These are phyloP conservation scores for Slavum lentiscoides DNA, from an alignment of 2,888 invertebrate species.

Conservation along the genomic window DNA sequence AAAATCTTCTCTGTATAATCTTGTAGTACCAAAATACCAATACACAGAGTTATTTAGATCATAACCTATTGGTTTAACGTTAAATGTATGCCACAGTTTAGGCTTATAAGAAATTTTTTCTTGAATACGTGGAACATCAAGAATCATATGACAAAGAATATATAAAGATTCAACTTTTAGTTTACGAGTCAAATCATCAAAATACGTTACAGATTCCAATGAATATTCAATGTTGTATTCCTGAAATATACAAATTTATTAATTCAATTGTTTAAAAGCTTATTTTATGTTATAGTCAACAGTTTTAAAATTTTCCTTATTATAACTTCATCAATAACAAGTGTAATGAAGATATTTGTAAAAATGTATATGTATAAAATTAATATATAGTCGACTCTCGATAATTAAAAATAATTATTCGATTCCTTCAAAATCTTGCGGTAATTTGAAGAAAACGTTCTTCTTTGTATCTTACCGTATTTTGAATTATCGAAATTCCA, in stretches of 20 bases:
- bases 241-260: slow-evolving; percentile 26
- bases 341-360: too few species aligned
- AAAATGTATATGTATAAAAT: too few species aligned
- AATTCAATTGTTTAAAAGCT: not conserved
- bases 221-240: slow-evolving; percentile 21
- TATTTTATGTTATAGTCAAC: not conserved
- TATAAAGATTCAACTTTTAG: slow-evolving; percentile 28
- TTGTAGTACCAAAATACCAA: slow-evolving; percentile 96
- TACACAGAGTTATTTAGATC: slow-evolving; percentile 88
- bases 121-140: slow-evolving; percentile 22
- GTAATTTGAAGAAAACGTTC: too few species aligned
- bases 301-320: too few species aligned
- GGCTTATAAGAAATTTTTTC: not conserved
- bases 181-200: slow-evolving; percentile 25
- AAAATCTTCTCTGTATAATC: slow-evolving; percentile 81
- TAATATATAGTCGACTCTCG: too few species aligned
- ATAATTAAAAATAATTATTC: too few species aligned
- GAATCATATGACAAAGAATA: slow-evolving; percentile 23
- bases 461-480: too few species aligned
- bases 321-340: too few species aligned
- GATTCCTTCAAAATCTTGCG: too few species aligned
- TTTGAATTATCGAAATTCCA: too few species aligned
- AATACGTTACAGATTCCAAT: slow-evolving; percentile 11
- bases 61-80: slow-evolving; percentile 85
- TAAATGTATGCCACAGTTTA: slow-evolving; percentile 15